Evolutionary conservation across 2,797 vertebrate genomes (phyloP).

Genomic region (Eupleurogrammus muticus): DNA sequence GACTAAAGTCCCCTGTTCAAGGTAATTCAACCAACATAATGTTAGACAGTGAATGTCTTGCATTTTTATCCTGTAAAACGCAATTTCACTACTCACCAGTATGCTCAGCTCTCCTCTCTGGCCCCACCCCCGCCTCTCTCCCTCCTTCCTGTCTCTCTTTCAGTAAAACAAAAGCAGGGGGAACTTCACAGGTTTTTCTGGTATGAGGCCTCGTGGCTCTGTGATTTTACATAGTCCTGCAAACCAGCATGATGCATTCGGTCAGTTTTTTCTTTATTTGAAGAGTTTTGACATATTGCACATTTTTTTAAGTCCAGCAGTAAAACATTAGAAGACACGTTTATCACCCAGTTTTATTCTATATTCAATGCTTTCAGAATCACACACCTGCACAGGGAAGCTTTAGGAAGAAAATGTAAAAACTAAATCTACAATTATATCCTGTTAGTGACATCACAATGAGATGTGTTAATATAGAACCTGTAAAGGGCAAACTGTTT

Average conservation of each 20-base stretch:
- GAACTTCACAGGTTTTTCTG: slow-evolving; percentile 94
- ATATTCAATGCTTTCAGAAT: not conserved
- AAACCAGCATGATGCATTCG: slow-evolving; percentile 39
- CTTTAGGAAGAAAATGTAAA: no score
- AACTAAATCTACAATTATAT: no score
- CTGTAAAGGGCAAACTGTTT: not conserved
- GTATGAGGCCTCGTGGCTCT: slow-evolving; percentile 84
- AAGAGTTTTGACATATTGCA: not conserved
- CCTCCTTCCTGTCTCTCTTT: slow-evolving; percentile 50
- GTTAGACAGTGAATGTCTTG: no score
- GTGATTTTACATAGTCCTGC: slow-evolving; percentile 74
- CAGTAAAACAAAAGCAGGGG: slow-evolving; percentile 72
- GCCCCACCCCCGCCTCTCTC: slow-evolving; percentile 22
- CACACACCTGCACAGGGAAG: no score
- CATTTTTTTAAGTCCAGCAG: not conserved
- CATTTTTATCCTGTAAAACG: not conserved
- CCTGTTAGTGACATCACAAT: no score
- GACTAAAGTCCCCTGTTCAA: not conserved
- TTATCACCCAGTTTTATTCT: not conserved
- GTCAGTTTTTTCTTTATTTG: not conserved
- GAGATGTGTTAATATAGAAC: no score
- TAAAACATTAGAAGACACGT: not conserved
- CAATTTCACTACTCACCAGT: slow-evolving; percentile 84
- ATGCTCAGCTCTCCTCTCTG: slow-evolving; percentile 86
- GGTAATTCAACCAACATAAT: no score